Conservation (phyloP, 2,888 invertebrate species). For the Nomada goodeniana region DNA sequence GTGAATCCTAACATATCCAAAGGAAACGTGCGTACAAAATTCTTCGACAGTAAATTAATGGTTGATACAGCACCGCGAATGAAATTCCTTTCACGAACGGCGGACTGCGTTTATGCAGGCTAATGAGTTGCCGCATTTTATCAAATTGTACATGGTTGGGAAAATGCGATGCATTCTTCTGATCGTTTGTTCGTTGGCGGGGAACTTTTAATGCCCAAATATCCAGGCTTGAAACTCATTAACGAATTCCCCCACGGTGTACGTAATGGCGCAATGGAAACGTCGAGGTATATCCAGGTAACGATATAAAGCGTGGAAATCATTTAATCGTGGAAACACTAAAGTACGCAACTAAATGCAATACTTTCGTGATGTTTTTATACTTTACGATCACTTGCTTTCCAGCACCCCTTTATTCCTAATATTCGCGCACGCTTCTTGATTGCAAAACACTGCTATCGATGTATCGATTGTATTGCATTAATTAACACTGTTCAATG, state of each 20-base stretch:
- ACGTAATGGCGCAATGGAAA: constrained; percentile 6
- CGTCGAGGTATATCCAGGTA: neutral
- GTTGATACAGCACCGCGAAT: neutral
- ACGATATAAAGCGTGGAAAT: constrained; percentile 18
- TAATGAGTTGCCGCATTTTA: constrained; percentile 2
- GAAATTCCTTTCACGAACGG: constrained; percentile 1
- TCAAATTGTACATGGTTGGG: neutral
- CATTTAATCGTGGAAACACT: constrained; percentile 2
- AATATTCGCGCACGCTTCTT: neutral
- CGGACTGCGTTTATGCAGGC: constrained; percentile 1
- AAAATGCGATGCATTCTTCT: constrained; percentile 25
- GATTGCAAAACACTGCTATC: neutral
- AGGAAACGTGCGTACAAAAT: neutral
- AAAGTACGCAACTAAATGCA: neutral
- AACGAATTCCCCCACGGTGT: neutral
- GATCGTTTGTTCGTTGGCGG: neutral
- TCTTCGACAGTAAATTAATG: neutral
- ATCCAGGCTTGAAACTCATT: constrained; percentile 1
- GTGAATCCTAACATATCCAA: neutral
- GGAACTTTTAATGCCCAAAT: constrained; percentile 11
- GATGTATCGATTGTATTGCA: neutral
- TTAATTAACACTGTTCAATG: neutral
- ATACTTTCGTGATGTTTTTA: neutral
- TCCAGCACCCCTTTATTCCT: neutral
- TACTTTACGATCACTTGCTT: too few species aligned